Evolutionary conservation across 2,888 invertebrate species (phyloP), one percentile per base, ranked within the genome.

Genomic region (Drosophila anomelani): DNA sequence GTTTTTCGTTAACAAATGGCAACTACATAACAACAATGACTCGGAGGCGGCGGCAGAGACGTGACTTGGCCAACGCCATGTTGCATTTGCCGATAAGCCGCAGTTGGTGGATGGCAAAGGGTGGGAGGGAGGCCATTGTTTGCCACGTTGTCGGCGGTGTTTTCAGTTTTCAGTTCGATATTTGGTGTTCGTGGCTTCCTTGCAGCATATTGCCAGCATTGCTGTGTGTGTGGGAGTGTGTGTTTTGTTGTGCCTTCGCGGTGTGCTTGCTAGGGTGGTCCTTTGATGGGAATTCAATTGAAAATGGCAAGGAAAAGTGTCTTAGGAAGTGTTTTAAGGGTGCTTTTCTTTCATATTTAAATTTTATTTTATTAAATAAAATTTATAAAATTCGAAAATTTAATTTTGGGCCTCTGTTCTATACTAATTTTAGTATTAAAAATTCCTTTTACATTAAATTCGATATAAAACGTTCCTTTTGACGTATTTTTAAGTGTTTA

Each of bases 71-170:
- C 44, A 44, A 53, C 75, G 56, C 57, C 75, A 77, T 77, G 77
- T 77, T 77, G 75, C 66, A 77, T 70, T 57, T 64, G 41, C 44
- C 64, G 72, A 71, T 73, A 73, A 73, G 72, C 71, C 63, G 67
- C 67, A 67, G 46, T 64, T 41, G 66, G n/a, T 26, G 38, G 41
- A 34, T 46, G 44, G 44, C 2, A 20, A 63, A 32, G 29, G 29
- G 29, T 1, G 8, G 8, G 8, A 29, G 29, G 29, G 29, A 29
- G 2, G n/a, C 63, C 46, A 62, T 67, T 63, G 66, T 67, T 62
- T 63, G 63, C 59, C 53, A 12, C 47, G 47, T 47, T 47, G 12
- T 29, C 32, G 47, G 29, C 7, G 47, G 29, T 47, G 29, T 39
- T 59, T 51, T 51, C 36, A 15, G 29, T 29, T 29, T 29, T 58